Evolutionary conservation across 2,888 invertebrate genomes (phyloP), one percentile per base, ranked within the genome.

Genomic region (Drosophila meridiana): DNA sequence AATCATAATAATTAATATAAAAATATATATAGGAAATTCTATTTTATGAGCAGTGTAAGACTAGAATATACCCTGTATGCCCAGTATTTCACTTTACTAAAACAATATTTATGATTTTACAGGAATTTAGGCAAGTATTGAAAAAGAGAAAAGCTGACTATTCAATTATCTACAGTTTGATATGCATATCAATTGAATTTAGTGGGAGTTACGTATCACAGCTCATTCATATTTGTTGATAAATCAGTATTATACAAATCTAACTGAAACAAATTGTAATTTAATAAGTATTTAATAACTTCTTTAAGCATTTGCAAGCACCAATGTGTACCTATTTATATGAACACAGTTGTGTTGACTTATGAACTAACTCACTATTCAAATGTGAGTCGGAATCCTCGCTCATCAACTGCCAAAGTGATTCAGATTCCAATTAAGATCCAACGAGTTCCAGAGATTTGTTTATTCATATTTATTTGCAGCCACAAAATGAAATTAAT

Each of bases 381-480:
- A 5, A 45, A 45, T 26, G 11, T 26, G 5, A 13, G 13, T 1
- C 7, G 14, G 14, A 32, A 9, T 48, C 48, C 30, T 48, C 7
- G 2, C 7, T 45, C 5, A 6, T 13, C 13, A 11, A 1, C 9
- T 11, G 11, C 45, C 4, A 2, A 14, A 30, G 7, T 48, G 48
- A 48, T 30, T 48, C 14, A 30, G 28, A 14, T 13, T 14, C 2
- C n/a, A n/a, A 4, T 0, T 20, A 36, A 13, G 30, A 26, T 30
- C n/a, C 4, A 48, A 26, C 14, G 8, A 48, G 1, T 36, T 13
- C 36, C 36, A 28, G 30, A 30, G 4, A n/a, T 48, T 48, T 48
- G 2, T 9, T 38, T 20, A 47, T 38, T 28, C 28, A 45, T 26
- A 50, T 55, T 62, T 58, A 59, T 76, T 62, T 47, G 42, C 26